These are phyloP conservation scores for Bibio marci DNA, from an alignment of 2,888 invertebrate genomes.

Conservation along the genomic window DNA sequence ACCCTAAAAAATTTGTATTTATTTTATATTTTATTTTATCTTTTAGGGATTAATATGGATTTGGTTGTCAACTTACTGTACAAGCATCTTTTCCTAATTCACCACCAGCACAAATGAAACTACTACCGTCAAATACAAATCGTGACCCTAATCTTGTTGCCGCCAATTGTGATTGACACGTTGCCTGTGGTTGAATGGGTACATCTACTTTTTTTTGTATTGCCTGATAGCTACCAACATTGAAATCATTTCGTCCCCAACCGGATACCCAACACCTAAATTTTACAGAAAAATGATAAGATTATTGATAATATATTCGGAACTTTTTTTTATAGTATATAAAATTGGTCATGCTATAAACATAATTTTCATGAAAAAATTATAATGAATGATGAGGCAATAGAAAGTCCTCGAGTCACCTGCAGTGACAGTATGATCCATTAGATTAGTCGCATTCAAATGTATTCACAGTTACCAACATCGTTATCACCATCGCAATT, in stretches of 20 bases:
- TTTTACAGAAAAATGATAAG: background rate
- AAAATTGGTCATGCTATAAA: no score
- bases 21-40: no score
- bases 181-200: constrained; percentile 43
- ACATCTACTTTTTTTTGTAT: constrained; percentile 62
- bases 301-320: background rate
- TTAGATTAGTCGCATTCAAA: no score
- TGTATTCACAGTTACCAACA: no score
- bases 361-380: no score
- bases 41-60: no score
- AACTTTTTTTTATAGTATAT: no score
- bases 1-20: constrained; percentile 20
- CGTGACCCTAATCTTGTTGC: constrained; percentile 44
- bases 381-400: no score
- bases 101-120: constrained; percentile 66
- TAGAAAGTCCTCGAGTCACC: no score
- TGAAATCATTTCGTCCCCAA: constrained; percentile 73
- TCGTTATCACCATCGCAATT: no score
- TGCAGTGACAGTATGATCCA: no score
- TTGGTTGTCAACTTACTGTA: constrained; percentile 35
- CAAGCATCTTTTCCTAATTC: constrained; percentile 61
- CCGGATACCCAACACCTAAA: constrained; percentile 47
- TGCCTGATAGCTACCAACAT: constrained; percentile 38
- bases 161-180: constrained; percentile 45
- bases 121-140: constrained; percentile 43